Evolutionary conservation across 2,113 vertebrate species (phyloP), one percentile per base, ranked within the genome.

Genomic region (Lates calcarifer): DNA sequence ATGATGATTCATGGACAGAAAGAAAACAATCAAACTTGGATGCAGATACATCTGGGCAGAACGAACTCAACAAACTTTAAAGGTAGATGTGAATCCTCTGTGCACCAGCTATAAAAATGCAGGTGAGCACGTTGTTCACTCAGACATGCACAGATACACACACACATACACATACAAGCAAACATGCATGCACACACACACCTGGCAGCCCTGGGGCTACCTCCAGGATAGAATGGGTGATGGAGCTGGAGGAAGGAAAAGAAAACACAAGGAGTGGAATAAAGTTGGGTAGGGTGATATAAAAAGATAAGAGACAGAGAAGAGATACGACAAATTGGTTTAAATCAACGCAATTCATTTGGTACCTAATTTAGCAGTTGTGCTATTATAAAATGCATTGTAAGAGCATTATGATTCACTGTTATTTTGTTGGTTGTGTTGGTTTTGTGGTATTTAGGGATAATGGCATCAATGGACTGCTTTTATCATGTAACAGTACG

Each of bases 141-240:
- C 62, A 86, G 71, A 82, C 49, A 77, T n/a, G 53, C 71, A 68
- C 70, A 57, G 51, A 79, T 55, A 37, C 65, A 66, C 61, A 55
- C 57, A 51, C 53, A 49, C 45, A 65, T 62, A 68, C 65, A 58
- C 47, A 29, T 51, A 51, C 61, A 65, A 29, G 9, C 84, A 79
- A 29, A 57, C 84, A 77, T 80, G 87, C 87, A 91, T 81, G 10
- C 67, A 64, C 56, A 72, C 84, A 79, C 84, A 90, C 87, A 91
- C 81, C 75, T 81, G 81, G 75, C 82, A 91, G 82, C 87, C 89
- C 88, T 63, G 35, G 57, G 90, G 92, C 93, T 86, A 79, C 81
- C 88, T 85, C 81, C 74, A 86, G 90, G 92, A 90, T 81, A 90
- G 81, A 91, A 57, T 2, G 53, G 82, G 60, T 83, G 83, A 80